Percentiles rank a stretch among this genome's conserved stretches.
phyloP scores from a whole-genome alignment of 2,797 vertebrate species.

The Dicrostonyx torquatus region DNA sequence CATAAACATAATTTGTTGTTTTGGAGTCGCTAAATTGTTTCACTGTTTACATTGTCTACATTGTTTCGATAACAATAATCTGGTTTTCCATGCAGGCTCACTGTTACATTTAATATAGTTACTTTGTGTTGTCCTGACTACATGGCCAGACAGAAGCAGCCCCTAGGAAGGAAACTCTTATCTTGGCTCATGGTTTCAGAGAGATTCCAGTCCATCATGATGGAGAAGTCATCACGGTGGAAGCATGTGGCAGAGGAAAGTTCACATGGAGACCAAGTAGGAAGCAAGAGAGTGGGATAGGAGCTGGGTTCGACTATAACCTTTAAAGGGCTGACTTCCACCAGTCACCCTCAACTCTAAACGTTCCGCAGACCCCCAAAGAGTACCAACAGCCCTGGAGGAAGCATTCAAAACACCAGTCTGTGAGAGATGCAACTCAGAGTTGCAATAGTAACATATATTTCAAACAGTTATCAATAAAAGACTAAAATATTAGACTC shows the following conservation, averaged over 20 bases:
- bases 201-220: background rate
- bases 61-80: constrained; percentile 1
- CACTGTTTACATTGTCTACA: background rate
- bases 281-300: background rate
- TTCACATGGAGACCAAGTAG: background rate
- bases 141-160: background rate
- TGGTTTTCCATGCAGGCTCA: constrained; percentile 35
- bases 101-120: background rate
- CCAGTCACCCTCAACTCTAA: too few species aligned
- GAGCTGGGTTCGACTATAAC: background rate
- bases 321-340: background rate
- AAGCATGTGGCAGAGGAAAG: background rate
- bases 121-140: background rate
- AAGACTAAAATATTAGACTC: background rate
- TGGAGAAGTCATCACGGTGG: background rate
- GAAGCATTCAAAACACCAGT: background rate
- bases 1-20: background rate
- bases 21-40: background rate
- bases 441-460: background rate
- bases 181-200: background rate
- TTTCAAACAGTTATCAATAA: background rate
- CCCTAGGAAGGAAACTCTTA: background rate
- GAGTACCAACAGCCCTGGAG: too few species aligned
- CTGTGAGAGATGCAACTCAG: background rate
- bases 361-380: too few species aligned